phyloP scores from a whole-genome alignment of 2,797 vertebrate species.

The Emydoidea blandingii region DNA sequence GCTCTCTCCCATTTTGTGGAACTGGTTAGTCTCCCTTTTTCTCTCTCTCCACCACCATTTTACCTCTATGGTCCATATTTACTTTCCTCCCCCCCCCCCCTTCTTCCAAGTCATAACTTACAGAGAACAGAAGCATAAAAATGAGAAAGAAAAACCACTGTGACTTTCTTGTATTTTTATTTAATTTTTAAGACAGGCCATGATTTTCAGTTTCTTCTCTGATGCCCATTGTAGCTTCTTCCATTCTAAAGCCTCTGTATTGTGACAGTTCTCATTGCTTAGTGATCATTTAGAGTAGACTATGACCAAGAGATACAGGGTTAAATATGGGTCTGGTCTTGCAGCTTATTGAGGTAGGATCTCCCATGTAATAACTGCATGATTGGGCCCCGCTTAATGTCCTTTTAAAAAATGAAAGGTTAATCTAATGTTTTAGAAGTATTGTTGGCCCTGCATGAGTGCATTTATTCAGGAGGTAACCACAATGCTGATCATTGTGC shows the following conservation, averaged over 20 bases:
- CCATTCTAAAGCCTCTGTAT: not conserved
- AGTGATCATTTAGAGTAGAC: not conserved
- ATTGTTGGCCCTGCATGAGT: not conserved
- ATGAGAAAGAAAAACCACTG: not conserved
- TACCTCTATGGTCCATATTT: constrained; percentile 23
- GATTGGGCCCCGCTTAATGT: not conserved
- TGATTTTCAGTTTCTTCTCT: not conserved
- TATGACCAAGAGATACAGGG: not conserved
- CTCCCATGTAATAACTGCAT: constrained; percentile 7
- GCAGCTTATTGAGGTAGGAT: not conserved
- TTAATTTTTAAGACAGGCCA: not conserved
- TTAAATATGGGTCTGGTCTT: not conserved
- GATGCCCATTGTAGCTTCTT: not conserved
- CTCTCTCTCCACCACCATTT: not conserved
- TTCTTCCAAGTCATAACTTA: not conserved
- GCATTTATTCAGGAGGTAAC: not conserved
- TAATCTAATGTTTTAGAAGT: not conserved
- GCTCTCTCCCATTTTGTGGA: constrained; percentile 29
- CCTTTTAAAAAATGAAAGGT: not conserved
- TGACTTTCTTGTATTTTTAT: not conserved
- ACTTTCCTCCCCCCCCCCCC: not conserved
- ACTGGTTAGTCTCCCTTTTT: constrained; percentile 4
- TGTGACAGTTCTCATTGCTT: not conserved
- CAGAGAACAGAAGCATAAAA: constrained; percentile 13
- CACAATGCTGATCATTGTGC: not conserved